Evolutionary conservation across 2,113 vertebrate species (phyloP), one percentile per base, ranked within the genome.

Genomic region (Steatornis caripensis): DNA sequence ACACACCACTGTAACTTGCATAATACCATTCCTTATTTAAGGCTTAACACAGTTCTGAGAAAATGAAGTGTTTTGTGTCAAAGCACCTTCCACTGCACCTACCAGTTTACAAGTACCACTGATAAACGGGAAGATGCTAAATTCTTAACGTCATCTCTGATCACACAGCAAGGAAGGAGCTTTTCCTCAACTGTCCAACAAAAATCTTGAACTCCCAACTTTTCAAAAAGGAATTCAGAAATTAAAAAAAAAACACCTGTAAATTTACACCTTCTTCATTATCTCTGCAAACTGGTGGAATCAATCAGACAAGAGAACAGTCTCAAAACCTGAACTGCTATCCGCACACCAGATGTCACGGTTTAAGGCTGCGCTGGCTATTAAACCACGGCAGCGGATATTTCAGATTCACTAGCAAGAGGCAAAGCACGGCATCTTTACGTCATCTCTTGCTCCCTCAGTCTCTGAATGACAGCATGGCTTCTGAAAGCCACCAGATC

Each of bases 391-490:
- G n/a, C n/a, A n/a, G n/a, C n/a, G n/a, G n/a, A n/a, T 11, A 30
- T 4, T 75, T 51, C 0, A 45, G 45, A 36, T 20, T 13, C 39
- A 39, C 20, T 0, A 76, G 20, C 0, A 0, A 18, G 17, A 66
- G n/a, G 53, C 48, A 57, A 36, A 60, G 65, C 45, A 21, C 3
- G 4, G 66, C 43, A 49, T 16, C 36, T 5, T 7, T 10, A 32
- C 3, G 5, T 4, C 1, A 0, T 8, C 70, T 49, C 66, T 55
- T 15, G 10, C 26, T 30, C n/a, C n/a, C n/a, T n/a, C n/a, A n/a
- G n/a, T 21, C 36, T 32, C 43, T 29, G 29, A 66, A 15, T 2
- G 2, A 54, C 39, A 53, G 36, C 27, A 7, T 0, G 2, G n/a
- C 29, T 75, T 41, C 77, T 21, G 7, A 57, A 12, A 0, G 21